Conservation (phyloP, 1,140 invertebrate species). For the Gyrodactylus salaris region DNA sequence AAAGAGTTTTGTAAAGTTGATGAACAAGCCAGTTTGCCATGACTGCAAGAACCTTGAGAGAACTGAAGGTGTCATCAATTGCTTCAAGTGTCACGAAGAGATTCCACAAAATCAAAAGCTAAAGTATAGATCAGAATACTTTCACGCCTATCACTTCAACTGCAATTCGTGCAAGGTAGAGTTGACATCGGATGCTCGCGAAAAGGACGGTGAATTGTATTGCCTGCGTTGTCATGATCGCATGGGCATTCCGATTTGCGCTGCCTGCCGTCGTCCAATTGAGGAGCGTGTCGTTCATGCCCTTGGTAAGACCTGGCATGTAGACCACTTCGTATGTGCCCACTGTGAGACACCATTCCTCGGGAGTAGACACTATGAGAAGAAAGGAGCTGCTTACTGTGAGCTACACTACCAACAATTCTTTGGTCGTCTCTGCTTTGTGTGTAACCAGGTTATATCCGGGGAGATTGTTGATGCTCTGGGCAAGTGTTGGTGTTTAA, state of each 20-base stretch:
- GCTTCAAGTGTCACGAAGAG: constrained; percentile 17
- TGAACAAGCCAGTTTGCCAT: constrained; percentile 41
- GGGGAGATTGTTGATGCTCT: constrained; percentile 93
- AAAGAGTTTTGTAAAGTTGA: constrained; percentile 51
- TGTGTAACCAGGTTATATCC: constrained; percentile 84
- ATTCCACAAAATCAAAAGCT: constrained; percentile 69
- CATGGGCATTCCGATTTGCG: constrained; percentile 79
- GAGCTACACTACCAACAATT: constrained; percentile 92
- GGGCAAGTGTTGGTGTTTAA: constrained; percentile 96
- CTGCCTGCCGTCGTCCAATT: constrained; percentile 61
- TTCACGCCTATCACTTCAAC: constrained; percentile 96
- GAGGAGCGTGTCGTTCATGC: constrained; percentile 82
- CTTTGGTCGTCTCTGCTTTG: constrained; percentile 88
- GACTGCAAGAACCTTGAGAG: constrained; percentile 62
- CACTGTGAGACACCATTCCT: constrained; percentile 98
- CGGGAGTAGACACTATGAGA: constrained; percentile 90
- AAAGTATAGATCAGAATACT: constrained; percentile 72
- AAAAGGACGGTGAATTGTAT: constrained; percentile 74
- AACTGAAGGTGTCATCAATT: not conserved
- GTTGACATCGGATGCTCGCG: constrained; percentile 45
- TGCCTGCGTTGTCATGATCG: constrained; percentile 92
- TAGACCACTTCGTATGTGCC: constrained; percentile 96
- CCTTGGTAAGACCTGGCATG: constrained; percentile 95
- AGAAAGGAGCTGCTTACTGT: constrained; percentile 88
- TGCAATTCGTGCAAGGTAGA: constrained; percentile 44